Base-by-base conservation (phyloP, 2,888 invertebrate genomes). In the Drosophila merina region DNA sequence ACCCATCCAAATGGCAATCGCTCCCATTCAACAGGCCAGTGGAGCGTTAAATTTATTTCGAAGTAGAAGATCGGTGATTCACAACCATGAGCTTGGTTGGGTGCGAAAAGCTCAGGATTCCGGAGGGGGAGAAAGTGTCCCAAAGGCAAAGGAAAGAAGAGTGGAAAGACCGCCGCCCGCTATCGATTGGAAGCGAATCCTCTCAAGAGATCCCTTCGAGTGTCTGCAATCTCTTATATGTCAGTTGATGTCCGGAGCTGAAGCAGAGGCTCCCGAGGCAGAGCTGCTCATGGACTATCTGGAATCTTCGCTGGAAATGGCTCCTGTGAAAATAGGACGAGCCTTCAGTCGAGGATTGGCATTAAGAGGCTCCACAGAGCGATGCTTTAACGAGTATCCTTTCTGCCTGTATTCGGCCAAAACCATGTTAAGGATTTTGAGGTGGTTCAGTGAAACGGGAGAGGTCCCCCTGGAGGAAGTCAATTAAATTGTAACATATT, bases 151-250 rank as follows among this genome's bases (percentile, higher is more conserved):
- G 8, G 38, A 28, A 7, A 40, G 30, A 2, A 38, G 10, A 28
- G 51, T 5, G 12, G 52, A 40, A 2, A 49, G 48, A 14, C 63
- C 58, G 0, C 47, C 54, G 1, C 48, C 73, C 1, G 57, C 79
- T 30, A 86, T 91, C 14, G 87, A 92, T 64, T 92, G 92, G 92
- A 86, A 90, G 25, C 81, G 79, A 12, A 89, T 92, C 12, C 68
- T 92, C 7, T 84, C 88, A 0, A 79, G 87, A 5, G 92, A 92
- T 86, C 91, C 90, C 0, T 89, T 92, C 49, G 89, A 88, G 51
- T 92, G 92, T 62, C 72, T 92, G 26, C 90, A 90, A 55, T 92
- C 91, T 6, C 74, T 92, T 3, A 90, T 92, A 40, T 92, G 92
- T 44, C 91, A 92, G 67, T 70, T 92, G 1, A 81, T 89, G 77